A percentile compares a stretch with the other conserved stretches of the same genome.
phyloP scores from a whole-genome alignment of 1,140 invertebrate species.

The Zaprionus taronus region DNA sequence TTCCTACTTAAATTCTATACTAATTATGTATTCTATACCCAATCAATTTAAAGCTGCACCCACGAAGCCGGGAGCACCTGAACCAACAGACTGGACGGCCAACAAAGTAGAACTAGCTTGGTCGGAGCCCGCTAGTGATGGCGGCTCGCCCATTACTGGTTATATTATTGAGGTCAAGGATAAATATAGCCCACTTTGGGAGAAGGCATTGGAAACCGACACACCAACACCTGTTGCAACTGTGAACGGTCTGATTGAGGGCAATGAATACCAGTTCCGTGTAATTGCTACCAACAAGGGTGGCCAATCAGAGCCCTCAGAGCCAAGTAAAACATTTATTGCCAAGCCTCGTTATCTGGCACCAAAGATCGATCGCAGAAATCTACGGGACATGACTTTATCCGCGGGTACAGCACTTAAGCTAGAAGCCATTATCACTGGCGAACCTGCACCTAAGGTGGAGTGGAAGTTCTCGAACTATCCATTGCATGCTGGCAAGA shows the following conservation, averaged over 20 bases:
- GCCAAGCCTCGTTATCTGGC: conserved; percentile 96
- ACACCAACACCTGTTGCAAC: conserved; percentile 89
- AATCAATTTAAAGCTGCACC: conserved; percentile 87
- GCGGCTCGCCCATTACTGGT: conserved; percentile 95
- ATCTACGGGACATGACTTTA: conserved; percentile 93
- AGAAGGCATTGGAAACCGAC: conserved; percentile 93
- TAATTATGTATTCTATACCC: not conserved
- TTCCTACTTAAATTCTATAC: not conserved
- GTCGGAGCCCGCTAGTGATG: conserved; percentile 92
- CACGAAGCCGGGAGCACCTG: conserved; percentile 92
- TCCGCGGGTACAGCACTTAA: conserved; percentile 97
- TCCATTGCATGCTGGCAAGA: conserved; percentile 85
- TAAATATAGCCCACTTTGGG: conserved; percentile 97
- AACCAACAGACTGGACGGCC: conserved; percentile 95
- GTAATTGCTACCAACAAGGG: conserved; percentile 98
- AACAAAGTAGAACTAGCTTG: conserved; percentile 95
- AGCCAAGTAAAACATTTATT: conserved; percentile 93
- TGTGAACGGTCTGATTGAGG: conserved; percentile 95
- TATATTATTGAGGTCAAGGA: conserved; percentile 99
- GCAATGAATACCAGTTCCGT: conserved; percentile 99
- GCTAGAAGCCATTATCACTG: conserved; percentile 95
- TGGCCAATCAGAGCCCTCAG: conserved; percentile 94
- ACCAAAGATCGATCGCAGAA: conserved; percentile 97
- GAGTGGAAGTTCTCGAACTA: conserved; percentile 93
- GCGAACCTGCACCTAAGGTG: conserved; percentile 95